Conservation (phyloP, 92 coral and sea anemone genomes). For the Zoanthus sansibaricus region DNA sequence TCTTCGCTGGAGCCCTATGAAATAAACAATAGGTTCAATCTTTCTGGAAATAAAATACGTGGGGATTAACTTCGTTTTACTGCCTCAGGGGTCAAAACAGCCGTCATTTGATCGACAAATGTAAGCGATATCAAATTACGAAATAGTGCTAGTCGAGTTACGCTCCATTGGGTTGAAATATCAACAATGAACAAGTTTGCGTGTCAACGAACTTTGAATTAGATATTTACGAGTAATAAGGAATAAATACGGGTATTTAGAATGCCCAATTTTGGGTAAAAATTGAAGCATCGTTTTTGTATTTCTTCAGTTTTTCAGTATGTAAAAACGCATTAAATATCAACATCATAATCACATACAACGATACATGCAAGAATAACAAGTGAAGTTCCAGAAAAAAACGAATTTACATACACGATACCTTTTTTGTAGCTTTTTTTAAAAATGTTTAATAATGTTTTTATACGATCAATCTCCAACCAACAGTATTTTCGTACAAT, state of each 20-base stretch:
- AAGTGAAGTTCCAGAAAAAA: conserved; percentile 12
- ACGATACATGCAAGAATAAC: neutral
- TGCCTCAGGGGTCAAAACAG: neutral
- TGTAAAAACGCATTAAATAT: neutral
- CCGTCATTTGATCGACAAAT: neutral
- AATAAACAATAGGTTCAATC: neutral
- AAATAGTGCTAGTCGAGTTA: neutral
- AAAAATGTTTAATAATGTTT: neutral
- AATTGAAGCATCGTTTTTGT: neutral
- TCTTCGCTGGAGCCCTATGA: conserved; percentile 87
- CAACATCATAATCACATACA: neutral
- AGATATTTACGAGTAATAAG: neutral
- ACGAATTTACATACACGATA: neutral
- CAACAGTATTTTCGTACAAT: neutral
- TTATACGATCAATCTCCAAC: neutral
- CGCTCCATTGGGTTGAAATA: neutral
- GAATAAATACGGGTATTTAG: neutral
- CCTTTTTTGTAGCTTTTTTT: neutral
- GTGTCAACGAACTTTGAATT: conserved; percentile 1
- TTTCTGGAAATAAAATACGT: conserved; percentile 17
- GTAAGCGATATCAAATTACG: neutral
- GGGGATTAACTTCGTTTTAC: neutral
- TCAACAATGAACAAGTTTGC: neutral
- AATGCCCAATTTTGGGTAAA: conserved; percentile 4
- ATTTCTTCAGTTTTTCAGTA: neutral